phyloP scores from a whole-genome alignment of 2,888 invertebrate genomes.

The Netelia melanura region DNA sequence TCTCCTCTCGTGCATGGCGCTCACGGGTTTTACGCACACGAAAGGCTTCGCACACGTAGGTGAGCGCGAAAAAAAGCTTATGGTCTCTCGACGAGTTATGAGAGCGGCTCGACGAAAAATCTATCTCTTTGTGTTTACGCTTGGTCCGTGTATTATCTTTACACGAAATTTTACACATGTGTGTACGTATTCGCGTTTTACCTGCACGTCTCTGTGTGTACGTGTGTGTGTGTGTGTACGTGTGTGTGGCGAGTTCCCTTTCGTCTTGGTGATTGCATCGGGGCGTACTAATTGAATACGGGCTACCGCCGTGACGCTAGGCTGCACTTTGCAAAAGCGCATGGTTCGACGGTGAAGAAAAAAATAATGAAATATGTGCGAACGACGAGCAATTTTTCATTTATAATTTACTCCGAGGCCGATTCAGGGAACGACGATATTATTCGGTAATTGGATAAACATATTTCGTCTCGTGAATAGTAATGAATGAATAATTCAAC shows the following conservation, averaged over 20 bases:
- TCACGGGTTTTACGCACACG: constrained; percentile 62
- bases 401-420: constrained; percentile 2
- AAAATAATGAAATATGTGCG: constrained; percentile 44
- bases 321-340: constrained; percentile 41
- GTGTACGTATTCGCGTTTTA: constrained; percentile 14
- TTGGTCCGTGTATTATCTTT: constrained; percentile 69
- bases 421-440: constrained; percentile 16
- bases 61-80: constrained; percentile 50
- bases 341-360: constrained; percentile 29
- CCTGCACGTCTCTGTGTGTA: constrained; percentile 2
- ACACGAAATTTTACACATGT: neutral
- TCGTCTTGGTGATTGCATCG: constrained; percentile 75
- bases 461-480: constrained; percentile 29
- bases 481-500: neutral
- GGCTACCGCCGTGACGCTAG: constrained; percentile 67
- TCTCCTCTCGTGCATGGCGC: constrained; percentile 47
- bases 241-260: constrained; percentile 74
- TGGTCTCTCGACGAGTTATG: constrained; percentile 46
- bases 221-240: constrained; percentile 55
- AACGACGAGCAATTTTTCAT: constrained; percentile 20
- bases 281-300: constrained; percentile 80
- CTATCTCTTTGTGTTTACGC: constrained; percentile 56
- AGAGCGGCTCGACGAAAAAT: constrained; percentile 72
- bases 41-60: neutral
- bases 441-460: constrained; percentile 48